A percentile compares a stretch with the other conserved stretches of the same genome.
Conservation (phyloP, 2,797 vertebrate species). For the Coregonus sp. region DNA sequence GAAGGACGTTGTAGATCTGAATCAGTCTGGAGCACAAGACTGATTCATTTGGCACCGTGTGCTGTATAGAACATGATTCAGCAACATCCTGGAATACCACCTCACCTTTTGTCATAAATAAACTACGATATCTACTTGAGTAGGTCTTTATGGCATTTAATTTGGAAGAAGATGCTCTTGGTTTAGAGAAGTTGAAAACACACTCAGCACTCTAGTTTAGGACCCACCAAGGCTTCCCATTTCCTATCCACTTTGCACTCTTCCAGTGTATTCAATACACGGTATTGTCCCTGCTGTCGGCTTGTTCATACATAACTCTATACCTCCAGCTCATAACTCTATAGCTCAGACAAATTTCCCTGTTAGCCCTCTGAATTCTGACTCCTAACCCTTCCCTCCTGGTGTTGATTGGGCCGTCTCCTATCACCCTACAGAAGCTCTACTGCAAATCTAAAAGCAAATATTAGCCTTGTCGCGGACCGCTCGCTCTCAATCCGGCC, state of each 20-base stretch:
- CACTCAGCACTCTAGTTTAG: not conserved
- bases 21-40: constrained; percentile 53
- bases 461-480: constrained; percentile 56
- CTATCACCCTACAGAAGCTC: constrained; percentile 56
- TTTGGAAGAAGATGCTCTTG: not conserved
- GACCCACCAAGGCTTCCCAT: not conserved
- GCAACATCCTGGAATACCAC: constrained; percentile 32
- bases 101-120: constrained; percentile 16
- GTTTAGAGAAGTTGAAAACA: not conserved
- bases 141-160: no score
- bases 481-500: constrained; percentile 43
- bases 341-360: constrained; percentile 55
- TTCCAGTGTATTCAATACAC: not conserved
- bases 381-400: constrained; percentile 40
- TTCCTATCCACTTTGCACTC: not conserved
- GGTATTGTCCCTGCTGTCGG: not conserved
- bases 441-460: constrained; percentile 71
- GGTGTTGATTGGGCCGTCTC: constrained; percentile 65
- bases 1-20: constrained; percentile 67
- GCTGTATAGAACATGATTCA: constrained; percentile 44
- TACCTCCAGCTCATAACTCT: constrained; percentile 54
- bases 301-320: constrained; percentile 32
- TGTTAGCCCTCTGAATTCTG: constrained; percentile 47
- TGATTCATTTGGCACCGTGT: constrained; percentile 59
- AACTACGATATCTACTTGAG: not conserved